A percentile compares a stretch with the other conserved stretches of the same genome.
These are phyloP conservation scores for Silurus meridionalis DNA, from an alignment of 2,113 vertebrate species.

Conservation along the genomic window DNA sequence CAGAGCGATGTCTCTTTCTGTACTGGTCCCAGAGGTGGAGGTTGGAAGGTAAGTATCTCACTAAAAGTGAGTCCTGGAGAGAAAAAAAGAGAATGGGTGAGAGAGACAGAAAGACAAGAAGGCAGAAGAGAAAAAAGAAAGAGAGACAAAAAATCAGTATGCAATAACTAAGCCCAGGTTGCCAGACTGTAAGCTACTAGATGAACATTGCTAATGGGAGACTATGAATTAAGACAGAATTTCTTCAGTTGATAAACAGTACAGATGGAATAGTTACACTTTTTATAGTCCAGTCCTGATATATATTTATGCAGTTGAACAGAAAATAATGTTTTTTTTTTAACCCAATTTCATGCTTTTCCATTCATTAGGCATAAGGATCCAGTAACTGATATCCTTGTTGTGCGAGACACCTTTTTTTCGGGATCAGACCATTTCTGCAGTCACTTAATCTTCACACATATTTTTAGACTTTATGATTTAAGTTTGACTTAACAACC, in stretches of 20 bases:
- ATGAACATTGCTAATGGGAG: neutral
- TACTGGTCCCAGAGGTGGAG: slow-evolving; percentile 54
- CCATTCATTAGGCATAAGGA: neutral
- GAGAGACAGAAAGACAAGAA: neutral
- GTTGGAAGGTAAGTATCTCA: slow-evolving; percentile 74
- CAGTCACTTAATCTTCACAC: neutral
- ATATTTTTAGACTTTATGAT: neutral
- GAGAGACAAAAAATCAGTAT: neutral
- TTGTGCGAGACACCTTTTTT: too few species aligned
- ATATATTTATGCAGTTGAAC: neutral
- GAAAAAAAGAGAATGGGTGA: neutral
- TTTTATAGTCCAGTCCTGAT: neutral
- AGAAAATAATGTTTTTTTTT: neutral
- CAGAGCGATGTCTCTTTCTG: slow-evolving; percentile 74
- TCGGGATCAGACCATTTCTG: neutral
- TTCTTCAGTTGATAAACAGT: neutral
- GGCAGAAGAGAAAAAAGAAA: neutral
- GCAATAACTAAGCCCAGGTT: neutral
- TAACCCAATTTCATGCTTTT: neutral
- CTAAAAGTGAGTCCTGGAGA: slow-evolving; percentile 73
- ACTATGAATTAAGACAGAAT: neutral
- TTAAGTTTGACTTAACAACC: neutral
- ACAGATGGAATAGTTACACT: neutral
- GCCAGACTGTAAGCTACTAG: neutral
- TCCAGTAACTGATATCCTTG: neutral